A percentile compares a stretch with the other conserved stretches of the same genome.
Evolutionary conservation across 2,888 invertebrate genomes (phyloP).

Genomic region (Clusia tigrina): DNA sequence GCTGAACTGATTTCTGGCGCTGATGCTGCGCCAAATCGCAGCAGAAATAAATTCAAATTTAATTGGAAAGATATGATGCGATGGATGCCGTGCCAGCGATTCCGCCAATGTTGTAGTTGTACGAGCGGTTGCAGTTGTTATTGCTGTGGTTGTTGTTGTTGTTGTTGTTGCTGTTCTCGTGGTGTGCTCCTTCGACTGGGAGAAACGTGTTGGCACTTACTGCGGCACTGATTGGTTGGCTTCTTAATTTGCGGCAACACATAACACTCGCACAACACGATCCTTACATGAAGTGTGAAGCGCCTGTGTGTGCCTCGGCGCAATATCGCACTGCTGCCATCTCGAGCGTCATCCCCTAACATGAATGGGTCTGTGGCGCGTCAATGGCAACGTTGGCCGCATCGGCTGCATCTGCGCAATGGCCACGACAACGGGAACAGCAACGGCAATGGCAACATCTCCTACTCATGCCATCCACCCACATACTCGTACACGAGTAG

Average conservation of each 20-base stretch:
- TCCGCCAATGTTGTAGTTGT: conserved; percentile 9
- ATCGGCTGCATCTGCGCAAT: conserved; percentile 23
- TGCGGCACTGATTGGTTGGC: conserved; percentile 57
- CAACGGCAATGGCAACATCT: conserved; percentile 25
- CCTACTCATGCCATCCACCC: conserved; percentile 48
- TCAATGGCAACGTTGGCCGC: conserved; percentile 2
- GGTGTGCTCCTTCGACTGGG: no score
- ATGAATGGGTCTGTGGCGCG: not conserved
- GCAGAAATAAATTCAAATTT: conserved; percentile 63
- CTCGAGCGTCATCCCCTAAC: conserved; percentile 37
- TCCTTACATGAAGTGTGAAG: conserved; percentile 52
- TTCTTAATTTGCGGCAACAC: conserved; percentile 58
- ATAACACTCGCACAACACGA: conserved; percentile 50
- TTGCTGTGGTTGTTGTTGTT: no score
- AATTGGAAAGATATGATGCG: conserved; percentile 61
- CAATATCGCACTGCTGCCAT: conserved; percentile 19
- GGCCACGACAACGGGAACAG: conserved; percentile 25
- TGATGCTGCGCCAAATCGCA: conserved; percentile 40
- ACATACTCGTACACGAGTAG: conserved; percentile 44
- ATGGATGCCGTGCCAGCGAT: conserved; percentile 42
- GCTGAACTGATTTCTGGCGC: conserved; percentile 21
- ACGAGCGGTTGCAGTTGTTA: no score
- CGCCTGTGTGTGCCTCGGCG: conserved; percentile 29
- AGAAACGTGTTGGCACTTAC: no score
- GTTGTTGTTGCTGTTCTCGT: no score